Conservation (phyloP, 2,113 vertebrate genomes). For the Ascaphus truei region DNA sequence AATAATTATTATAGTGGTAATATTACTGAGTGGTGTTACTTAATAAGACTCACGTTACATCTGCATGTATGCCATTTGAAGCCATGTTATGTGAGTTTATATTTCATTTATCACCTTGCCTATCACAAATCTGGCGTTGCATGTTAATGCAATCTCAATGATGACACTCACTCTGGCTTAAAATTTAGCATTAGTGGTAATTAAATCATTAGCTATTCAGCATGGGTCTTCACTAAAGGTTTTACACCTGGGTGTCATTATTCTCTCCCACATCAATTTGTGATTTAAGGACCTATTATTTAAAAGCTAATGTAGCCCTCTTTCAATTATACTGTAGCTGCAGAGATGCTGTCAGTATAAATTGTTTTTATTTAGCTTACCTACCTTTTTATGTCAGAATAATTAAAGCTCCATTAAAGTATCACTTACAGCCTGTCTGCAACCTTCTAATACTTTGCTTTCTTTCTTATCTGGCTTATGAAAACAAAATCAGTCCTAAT, state of each 20-base stretch:
- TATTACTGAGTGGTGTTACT: too few species aligned
- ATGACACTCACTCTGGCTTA: conserved; percentile 45
- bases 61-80: too few species aligned
- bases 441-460: conserved; percentile 38
- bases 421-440: conserved; percentile 41
- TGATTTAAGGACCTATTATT: conserved; percentile 68
- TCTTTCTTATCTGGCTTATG: not conserved
- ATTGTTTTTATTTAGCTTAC: conserved; percentile 61
- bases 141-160: conserved; percentile 51
- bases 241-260: conserved; percentile 71
- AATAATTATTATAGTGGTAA: too few species aligned
- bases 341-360: conserved; percentile 51
- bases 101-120: not conserved
- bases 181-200: conserved; percentile 63
- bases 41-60: too few species aligned
- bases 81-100: too few species aligned
- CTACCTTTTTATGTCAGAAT: conserved; percentile 53
- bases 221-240: conserved; percentile 50
- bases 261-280: conserved; percentile 62
- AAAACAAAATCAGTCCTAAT: not conserved
- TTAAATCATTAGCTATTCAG: conserved; percentile 56
- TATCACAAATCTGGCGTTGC: conserved; percentile 42
- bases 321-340: conserved; percentile 62
- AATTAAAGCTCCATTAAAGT: conserved; percentile 57
- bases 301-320: conserved; percentile 55